Evolutionary conservation across 1,140 invertebrate genomes (phyloP), one percentile per base, ranked within the genome.

Genomic region (Drosophila sucinea): DNA sequence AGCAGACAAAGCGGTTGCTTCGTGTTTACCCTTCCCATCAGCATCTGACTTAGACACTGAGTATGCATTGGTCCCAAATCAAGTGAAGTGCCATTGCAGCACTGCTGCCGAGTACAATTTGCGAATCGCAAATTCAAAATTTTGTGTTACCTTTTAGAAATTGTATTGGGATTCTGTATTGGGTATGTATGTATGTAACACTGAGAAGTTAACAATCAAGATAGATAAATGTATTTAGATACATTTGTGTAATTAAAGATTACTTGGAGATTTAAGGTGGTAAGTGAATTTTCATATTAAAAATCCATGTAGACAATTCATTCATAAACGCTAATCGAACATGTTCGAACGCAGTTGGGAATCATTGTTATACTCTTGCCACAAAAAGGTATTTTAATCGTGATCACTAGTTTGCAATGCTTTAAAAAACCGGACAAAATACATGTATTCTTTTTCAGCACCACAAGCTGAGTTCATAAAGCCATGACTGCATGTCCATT

Each of bases 281-380:
- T n/a, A 25, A 5, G 17, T 47, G 44, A 7, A 25, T 25, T 57
- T 57, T 23, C 7, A n/a, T 57, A n/a, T 23, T 33, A 6, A 33
- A 57, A 23, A 17, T n/a, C 7, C n/a, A 11, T 23, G 30, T 25
- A 35, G 32, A 4, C 7, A 25, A 25, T 58, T 58, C 56, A 58
- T 58, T 58, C 56, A 58, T 58, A 58, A 58, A 71, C 30, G 38
- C 23, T 25, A 5, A 4, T n/a, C 25, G n/a, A 63, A 56, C 10
- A 17, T 41, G 40, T 63, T 51, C n/a, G 32, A 47, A 6, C 25
- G 41, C 30, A 30, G 29, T 23, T 32, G 17, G 32, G 8, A 33
- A 58, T 10, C 44, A 38, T 58, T 11, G 8, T 3, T n/a, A 11
- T 38, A 38, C 35, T 3, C 35, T 38, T 38, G 8, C 2, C 10